These are phyloP conservation scores for Galaxias olidus DNA, from an alignment of 2,797 vertebrate genomes.

Conservation along the genomic window DNA sequence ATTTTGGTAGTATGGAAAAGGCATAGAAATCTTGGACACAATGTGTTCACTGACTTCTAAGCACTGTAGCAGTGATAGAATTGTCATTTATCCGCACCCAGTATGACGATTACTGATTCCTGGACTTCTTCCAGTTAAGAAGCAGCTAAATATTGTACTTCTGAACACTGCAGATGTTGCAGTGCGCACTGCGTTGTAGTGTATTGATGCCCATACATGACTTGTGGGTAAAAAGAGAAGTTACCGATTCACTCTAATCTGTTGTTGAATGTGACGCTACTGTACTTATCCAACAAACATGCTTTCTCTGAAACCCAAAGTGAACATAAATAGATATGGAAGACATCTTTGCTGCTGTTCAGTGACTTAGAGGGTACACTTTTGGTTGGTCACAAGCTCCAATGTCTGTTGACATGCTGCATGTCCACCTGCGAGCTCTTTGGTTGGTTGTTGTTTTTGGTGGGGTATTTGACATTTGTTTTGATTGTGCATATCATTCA, in stretches of 20 bases:
- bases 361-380: too few species aligned
- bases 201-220: not conserved
- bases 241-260: conserved; percentile 25
- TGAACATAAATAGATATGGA: not conserved
- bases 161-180: not conserved
- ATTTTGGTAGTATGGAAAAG: not conserved
- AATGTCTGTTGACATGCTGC: too few species aligned
- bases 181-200: not conserved
- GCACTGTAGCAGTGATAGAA: too few species aligned
- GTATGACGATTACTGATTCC: not conserved
- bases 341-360: conserved; percentile 5
- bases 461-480: too few species aligned
- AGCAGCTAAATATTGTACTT: not conserved
- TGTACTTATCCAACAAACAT: conserved; percentile 7
- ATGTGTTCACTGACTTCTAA: too few species aligned
- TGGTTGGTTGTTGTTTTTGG: too few species aligned
- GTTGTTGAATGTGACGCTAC: conserved; percentile 49
- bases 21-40: too few species aligned
- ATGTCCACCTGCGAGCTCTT: not conserved
- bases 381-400: not conserved
- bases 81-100: too few species aligned
- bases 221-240: not conserved
- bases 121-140: not conserved
- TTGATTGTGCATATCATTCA: not conserved
- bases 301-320: conserved; percentile 3